Percentiles rank a stretch among this genome's conserved stretches.
phyloP scores from a whole-genome alignment of 2,113 vertebrate genomes.

The Plecotus auritus region DNA sequence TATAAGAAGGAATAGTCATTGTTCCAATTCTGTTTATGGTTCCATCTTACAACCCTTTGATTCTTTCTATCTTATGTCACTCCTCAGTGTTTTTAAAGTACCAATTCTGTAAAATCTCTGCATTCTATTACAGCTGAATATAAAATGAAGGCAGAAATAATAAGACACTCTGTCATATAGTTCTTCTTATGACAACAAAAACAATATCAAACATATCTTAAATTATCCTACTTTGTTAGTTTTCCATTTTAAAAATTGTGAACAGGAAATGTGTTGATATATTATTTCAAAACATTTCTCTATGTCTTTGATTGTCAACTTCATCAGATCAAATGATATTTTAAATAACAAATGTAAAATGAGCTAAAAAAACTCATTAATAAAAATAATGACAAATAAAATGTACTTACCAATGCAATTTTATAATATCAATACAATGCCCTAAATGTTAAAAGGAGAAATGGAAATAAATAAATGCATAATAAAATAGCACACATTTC shows the following conservation, averaged over 20 bases:
- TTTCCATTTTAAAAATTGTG: neutral
- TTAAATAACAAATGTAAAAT: neutral
- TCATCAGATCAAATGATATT: neutral
- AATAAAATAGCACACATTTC: neutral
- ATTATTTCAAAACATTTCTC: neutral
- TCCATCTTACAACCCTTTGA: neutral
- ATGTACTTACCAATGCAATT: neutral
- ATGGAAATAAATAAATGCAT: neutral
- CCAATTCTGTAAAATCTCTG: neutral
- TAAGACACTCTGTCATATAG: neutral
- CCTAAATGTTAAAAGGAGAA: neutral
- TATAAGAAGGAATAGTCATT: neutral
- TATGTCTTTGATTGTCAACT: neutral
- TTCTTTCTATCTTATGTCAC: neutral
- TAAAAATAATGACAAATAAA: neutral
- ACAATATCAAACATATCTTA: neutral
- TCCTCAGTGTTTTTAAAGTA: neutral
- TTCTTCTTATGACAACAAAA: neutral
- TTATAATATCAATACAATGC: neutral
- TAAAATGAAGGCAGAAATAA: neutral
- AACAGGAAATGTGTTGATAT: neutral
- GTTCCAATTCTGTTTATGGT: neutral
- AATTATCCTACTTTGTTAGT: neutral
- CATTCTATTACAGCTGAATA: neutral
- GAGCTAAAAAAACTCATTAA: neutral